Percentiles rank a stretch among this genome's conserved stretches.
Conservation (phyloP, 2,797 vertebrate species). For the Anguilla obscura region DNA sequence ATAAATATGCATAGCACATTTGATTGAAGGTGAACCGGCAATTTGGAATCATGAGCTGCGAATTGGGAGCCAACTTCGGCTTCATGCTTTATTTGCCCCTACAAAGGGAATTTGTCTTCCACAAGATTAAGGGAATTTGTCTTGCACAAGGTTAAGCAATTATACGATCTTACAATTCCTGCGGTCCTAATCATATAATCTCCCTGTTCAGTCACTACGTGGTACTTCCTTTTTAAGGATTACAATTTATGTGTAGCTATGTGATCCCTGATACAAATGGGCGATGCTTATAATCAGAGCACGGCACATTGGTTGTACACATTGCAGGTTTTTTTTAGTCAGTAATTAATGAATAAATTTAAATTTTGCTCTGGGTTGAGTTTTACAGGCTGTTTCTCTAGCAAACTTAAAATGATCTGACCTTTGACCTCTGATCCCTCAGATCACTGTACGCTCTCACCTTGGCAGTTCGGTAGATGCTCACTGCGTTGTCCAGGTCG, state of each 20-base stretch:
- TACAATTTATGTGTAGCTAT: neutral
- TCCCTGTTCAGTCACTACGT: neutral
- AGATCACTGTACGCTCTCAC: constrained; percentile 62
- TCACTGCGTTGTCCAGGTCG: constrained; percentile 83
- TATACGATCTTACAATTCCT: neutral
- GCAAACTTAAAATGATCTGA: neutral
- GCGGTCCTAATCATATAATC: neutral
- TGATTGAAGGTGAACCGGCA: neutral
- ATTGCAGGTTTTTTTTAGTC: neutral
- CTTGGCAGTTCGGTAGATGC: constrained; percentile 92
- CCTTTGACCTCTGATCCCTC: neutral
- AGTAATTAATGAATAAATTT: neutral
- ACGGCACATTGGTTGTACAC: neutral
- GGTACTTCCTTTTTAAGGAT: neutral
- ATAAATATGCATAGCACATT: too few species aligned
- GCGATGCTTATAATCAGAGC: neutral
- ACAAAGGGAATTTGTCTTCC: neutral
- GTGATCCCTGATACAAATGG: neutral
- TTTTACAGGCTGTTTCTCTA: neutral
- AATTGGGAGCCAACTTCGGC: too few species aligned
- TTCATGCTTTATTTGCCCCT: neutral
- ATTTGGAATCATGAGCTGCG: too few species aligned
- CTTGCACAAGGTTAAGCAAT: neutral
- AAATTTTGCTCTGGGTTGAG: neutral
- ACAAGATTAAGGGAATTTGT: neutral